phyloP scores from a whole-genome alignment of 2,888 invertebrate species.

The Pheosia tremula region DNA sequence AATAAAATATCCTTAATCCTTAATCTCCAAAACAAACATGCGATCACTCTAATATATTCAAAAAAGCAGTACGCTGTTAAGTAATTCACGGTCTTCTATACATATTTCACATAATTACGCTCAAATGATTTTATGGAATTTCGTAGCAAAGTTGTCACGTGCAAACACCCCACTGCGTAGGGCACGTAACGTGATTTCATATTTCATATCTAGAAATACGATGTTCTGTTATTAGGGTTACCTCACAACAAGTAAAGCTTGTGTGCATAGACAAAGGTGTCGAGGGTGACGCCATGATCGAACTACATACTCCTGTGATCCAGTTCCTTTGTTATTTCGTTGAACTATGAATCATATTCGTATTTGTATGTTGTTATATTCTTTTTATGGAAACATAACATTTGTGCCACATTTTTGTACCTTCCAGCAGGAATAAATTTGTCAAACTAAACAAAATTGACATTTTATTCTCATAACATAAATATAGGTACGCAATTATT shows the following conservation, averaged over 20 bases:
- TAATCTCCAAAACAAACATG: too few species aligned
- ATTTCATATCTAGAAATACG: conserved; percentile 4
- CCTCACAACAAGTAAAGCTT: conserved; percentile 3
- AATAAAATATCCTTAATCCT: too few species aligned
- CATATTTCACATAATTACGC: not conserved
- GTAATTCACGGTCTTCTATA: too few species aligned
- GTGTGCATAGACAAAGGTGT: conserved; percentile 8
- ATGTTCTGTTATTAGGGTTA: conserved; percentile 6
- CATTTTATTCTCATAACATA: too few species aligned
- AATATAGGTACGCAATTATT: too few species aligned
- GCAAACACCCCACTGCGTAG: not conserved
- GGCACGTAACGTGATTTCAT: not conserved
- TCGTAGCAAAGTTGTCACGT: not conserved
- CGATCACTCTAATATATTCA: too few species aligned
- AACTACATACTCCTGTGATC: conserved; percentile 3
- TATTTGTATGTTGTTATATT: not conserved
- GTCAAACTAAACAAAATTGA: not conserved
- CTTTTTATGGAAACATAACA: not conserved
- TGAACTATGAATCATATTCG: not conserved
- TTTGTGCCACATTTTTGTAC: not conserved
- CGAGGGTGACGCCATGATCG: conserved; percentile 7
- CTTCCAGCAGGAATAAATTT: not conserved
- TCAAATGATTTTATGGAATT: not conserved
- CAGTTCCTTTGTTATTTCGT: not conserved
- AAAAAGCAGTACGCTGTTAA: too few species aligned